Evolutionary conservation across 1,140 invertebrate species (phyloP), one percentile per base, ranked within the genome.

Genomic region (Zophobas atratus): DNA sequence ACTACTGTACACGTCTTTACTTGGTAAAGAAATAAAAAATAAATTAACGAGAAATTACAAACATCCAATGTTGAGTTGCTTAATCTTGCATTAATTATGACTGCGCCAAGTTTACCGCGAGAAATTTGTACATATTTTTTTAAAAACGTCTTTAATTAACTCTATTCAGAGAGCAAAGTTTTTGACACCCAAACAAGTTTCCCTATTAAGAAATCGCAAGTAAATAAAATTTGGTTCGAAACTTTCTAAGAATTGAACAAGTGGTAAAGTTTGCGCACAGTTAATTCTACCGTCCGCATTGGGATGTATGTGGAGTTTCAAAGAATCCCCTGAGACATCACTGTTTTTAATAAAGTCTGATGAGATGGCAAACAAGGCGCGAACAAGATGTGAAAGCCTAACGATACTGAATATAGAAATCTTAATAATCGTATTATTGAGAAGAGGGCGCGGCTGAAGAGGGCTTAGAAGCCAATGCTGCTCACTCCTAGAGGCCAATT

Each of bases 381-480:
- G 39, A 43, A 46, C 60, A 67, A 67, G 60, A 67, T 39, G 60
- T 67, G 60, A 41, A 67, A 67, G 60, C 60, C 8, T 32, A 67
- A 67, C 60, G 60, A 67, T 67, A 67, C 60, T 6, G 60, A 43
- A 67, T 67, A 67, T 67, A 67, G 60, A 67, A 67, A 67, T 67
- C 60, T 67, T 67, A 67, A 67, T 67, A 67, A 67, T 67, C 60
- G 60, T 39, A 67, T 67, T 67, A 67, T 67, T 67, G 60, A n/a
- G 41, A 20, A 67, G 39, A 67, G 60, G 60, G 60, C 60, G 60
- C 60, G 60, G 60, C 33, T 43, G 60, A 67, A 39, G 60, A 67
- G 60, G 60, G 39, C 60, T 67, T 43, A 6, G 60, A 67, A 67
- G 60, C 35, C 60, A 67, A 67, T 67, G 60, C 39, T 67, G 60